A percentile compares a stretch with the other conserved stretches of the same genome.
Evolutionary conservation across 2,888 invertebrate genomes (phyloP).

Genomic region (Tachystola acroxantha): DNA sequence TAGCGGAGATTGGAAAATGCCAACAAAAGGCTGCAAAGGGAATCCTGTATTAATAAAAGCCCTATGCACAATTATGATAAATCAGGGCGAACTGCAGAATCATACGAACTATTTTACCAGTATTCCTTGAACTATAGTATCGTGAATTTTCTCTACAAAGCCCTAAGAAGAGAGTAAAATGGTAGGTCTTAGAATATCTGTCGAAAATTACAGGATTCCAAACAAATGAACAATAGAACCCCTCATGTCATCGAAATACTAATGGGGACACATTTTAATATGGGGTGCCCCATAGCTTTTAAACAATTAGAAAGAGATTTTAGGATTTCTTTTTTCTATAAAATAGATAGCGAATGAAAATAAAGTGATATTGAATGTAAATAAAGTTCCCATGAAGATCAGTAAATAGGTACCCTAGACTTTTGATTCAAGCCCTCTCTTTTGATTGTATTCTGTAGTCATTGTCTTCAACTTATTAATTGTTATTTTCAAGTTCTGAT

Average conservation of each 20-base stretch:
- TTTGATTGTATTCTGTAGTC: too few relatives aligned
- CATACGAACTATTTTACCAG: conserved; percentile 59
- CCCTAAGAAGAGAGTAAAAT: not conserved
- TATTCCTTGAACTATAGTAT: not conserved
- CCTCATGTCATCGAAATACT: conserved; percentile 44
- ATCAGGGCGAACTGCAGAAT: conserved; percentile 63
- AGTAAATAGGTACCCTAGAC: too few relatives aligned
- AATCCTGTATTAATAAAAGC: conserved; percentile 56
- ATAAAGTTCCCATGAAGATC: too few relatives aligned
- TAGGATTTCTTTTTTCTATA: conserved; percentile 5
- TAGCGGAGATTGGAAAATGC: conserved; percentile 58
- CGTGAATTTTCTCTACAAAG: not conserved
- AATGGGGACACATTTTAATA: conserved; percentile 72
- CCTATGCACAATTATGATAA: conserved; percentile 55
- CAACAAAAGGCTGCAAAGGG: conserved; percentile 53
- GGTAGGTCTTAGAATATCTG: not conserved
- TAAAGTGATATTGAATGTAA: too few relatives aligned
- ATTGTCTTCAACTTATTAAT: too few relatives aligned
- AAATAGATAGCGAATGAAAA: not conserved
- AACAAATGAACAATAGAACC: conserved; percentile 58
- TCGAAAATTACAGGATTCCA: conserved; percentile 66
- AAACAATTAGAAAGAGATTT: conserved; percentile 43
- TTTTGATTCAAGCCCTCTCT: too few relatives aligned
- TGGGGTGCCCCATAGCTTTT: conserved; percentile 51
- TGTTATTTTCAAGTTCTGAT: too few relatives aligned